These are phyloP conservation scores for Poecilia velifera DNA, from an alignment of 2,797 vertebrate genomes.

Conservation along the genomic window DNA sequence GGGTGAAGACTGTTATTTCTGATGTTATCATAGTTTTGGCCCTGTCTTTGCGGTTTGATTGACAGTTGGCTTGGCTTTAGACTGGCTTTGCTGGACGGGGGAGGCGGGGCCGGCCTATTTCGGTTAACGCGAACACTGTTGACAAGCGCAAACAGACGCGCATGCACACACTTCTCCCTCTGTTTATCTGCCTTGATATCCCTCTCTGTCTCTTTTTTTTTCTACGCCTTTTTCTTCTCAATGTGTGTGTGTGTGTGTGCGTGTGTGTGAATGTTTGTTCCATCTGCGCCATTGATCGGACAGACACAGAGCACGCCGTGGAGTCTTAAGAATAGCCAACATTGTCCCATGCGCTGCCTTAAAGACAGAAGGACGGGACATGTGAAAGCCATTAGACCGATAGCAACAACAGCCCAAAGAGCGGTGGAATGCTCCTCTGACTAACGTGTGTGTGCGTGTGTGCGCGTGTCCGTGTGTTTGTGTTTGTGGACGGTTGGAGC, in stretches of 20 bases:
- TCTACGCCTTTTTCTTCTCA: slow-evolving; percentile 35
- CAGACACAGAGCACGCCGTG: slow-evolving; percentile 55
- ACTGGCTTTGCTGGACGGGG: slow-evolving; percentile 57
- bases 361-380: slow-evolving; percentile 74
- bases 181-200: slow-evolving; percentile 57
- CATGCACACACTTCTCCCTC: slow-evolving; percentile 49
- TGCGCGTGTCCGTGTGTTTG: neutral
- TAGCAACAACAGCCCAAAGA: slow-evolving; percentile 80
- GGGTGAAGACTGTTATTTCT: slow-evolving; percentile 76
- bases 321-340: slow-evolving; percentile 75
- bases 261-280: slow-evolving; percentile 61
- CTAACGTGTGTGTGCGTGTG: slow-evolving; percentile 56
- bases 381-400: slow-evolving; percentile 84
- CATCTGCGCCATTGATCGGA: slow-evolving; percentile 57
- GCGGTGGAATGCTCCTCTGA: slow-evolving; percentile 76
- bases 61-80: slow-evolving; percentile 68
- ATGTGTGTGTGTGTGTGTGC: slow-evolving; percentile 3
- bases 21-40: slow-evolving; percentile 69
- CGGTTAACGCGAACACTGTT: slow-evolving; percentile 48
- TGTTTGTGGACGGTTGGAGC: slow-evolving; percentile 45
- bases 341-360: slow-evolving; percentile 75
- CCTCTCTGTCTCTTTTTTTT: slow-evolving; percentile 46
- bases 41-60: slow-evolving; percentile 51
- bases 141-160: slow-evolving; percentile 56
- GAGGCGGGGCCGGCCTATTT: slow-evolving; percentile 60